phyloP scores from a whole-genome alignment of 2,113 vertebrate genomes.

The Isichthys henryi region DNA sequence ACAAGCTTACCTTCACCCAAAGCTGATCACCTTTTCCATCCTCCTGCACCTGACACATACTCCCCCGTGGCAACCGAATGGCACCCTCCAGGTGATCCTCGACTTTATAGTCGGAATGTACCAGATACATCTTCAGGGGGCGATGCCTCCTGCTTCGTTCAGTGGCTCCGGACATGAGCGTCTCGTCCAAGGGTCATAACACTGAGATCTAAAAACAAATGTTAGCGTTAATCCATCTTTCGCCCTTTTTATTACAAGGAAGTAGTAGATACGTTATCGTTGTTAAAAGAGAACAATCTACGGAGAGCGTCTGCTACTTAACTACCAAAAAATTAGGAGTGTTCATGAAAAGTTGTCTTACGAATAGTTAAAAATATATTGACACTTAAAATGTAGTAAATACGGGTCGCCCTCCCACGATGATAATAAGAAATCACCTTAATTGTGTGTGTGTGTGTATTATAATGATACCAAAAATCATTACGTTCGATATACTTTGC shows the following conservation, averaged over 20 bases:
- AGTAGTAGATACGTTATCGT: background rate
- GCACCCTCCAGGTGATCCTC: constrained; percentile 57
- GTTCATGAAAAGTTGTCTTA: background rate
- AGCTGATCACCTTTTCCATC: constrained; percentile 34
- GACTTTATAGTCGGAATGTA: constrained; percentile 48
- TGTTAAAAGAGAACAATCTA: background rate
- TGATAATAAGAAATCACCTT: background rate
- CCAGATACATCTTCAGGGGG: constrained; percentile 48
- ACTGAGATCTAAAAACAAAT: background rate
- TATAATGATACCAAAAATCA: background rate
- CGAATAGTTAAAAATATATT: background rate
- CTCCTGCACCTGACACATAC: constrained; percentile 56
- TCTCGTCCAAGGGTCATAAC: background rate
- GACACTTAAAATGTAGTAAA: background rate
- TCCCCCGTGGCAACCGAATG: constrained; percentile 55
- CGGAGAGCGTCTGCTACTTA: background rate
- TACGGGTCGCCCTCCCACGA: background rate
- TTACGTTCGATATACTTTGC: background rate
- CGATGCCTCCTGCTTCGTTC: constrained; percentile 46
- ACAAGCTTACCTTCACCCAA: constrained; percentile 57
- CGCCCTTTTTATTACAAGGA: background rate
- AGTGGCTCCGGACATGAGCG: constrained; percentile 48
- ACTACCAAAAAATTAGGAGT: background rate
- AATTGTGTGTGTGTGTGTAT: background rate
- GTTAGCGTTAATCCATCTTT: background rate